phyloP scores from a whole-genome alignment of 64 coral and sea anemone genomes.

The Montipora capricornis region DNA sequence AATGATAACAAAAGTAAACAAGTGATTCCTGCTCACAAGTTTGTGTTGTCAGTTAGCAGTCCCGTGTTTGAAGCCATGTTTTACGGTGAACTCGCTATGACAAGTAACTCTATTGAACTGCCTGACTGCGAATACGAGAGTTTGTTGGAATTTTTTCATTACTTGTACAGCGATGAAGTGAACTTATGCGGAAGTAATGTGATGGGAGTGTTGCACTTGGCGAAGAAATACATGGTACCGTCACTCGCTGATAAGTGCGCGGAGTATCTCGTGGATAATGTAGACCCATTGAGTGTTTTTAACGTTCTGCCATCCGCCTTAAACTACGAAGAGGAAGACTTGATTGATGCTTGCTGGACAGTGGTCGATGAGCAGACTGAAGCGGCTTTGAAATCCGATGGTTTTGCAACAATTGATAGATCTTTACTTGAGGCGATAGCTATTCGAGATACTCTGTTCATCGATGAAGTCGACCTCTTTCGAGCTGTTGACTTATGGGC shows the following conservation, averaged over 20 bases:
- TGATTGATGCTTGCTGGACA: neutral
- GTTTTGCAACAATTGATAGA: neutral
- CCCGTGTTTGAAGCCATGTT: slow-evolving; percentile 41
- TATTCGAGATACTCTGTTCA: neutral
- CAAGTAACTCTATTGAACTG: slow-evolving; percentile 14
- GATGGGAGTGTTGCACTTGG: slow-evolving; percentile 29
- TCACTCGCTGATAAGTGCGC: neutral
- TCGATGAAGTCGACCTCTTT: slow-evolving; percentile 10
- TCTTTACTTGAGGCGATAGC: neutral
- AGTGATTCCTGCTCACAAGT: slow-evolving; percentile 38
- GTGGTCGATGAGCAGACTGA: neutral
- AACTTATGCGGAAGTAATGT: slow-evolving; percentile 14
- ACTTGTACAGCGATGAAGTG: slow-evolving; percentile 28
- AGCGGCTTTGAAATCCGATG: neutral
- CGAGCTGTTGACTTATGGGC: slow-evolving; percentile 9
- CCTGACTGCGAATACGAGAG: neutral
- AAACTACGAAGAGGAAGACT: neutral
- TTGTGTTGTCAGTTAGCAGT: slow-evolving; percentile 18
- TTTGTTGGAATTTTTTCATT: slow-evolving; percentile 17
- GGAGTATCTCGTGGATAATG: neutral
- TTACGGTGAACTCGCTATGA: neutral
- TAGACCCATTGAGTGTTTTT: neutral
- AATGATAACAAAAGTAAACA: neutral
- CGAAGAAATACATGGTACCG: slow-evolving; percentile 32
- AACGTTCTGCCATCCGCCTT: neutral